Evolutionary conservation across 2,113 vertebrate species (phyloP), one percentile per base, ranked within the genome.

Genomic region (Mustela lutreola): DNA sequence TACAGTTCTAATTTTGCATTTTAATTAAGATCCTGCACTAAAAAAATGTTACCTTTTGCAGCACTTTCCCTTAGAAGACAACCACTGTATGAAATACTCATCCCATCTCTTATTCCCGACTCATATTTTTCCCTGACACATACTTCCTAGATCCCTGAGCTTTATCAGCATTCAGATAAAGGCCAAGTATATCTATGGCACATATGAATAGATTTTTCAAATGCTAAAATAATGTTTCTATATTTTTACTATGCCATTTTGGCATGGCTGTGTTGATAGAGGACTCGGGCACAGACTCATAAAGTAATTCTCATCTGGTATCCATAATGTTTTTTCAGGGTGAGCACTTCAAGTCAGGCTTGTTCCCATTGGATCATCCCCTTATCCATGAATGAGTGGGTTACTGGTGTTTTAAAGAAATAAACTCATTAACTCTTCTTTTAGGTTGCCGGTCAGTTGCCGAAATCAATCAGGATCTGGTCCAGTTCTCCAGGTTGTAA

Each of bases 381-480:
- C 3, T 45, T 31, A 7, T 0, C 42, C 11, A 2, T 4, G 21
- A 11, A 56, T 16, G 15, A 9, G 5, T 19, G 0, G 14, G 53
- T 26, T 22, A 24, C 67, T 53, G 42, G 19, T 22, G 45, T 85
- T 53, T 73, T 31, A 19, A 33, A 75, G 8, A 50, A 91, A 76
- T 18, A 11, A 76, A 26, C 4, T 73, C 50, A 36, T 3, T 58
- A 45, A 96, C 58, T n/a, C 4, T 75, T 97, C 12, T 97, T 90
- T 36, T 85, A 99, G 99, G 99, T 45, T 99, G 99, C 98, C 98
- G 98, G 88, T 99, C 99, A 0, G 97, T 99, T 42, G 96, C 99
- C 5, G 99, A 99, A 97, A 99, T 99, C 98, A 99, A 97, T 98
- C 98, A 89, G 96, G 99, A 99, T 98, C 98, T 99, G 63, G 98